Evolutionary conservation across 2,797 vertebrate species (phyloP).

Genomic region (Etheostoma perlongum): DNA sequence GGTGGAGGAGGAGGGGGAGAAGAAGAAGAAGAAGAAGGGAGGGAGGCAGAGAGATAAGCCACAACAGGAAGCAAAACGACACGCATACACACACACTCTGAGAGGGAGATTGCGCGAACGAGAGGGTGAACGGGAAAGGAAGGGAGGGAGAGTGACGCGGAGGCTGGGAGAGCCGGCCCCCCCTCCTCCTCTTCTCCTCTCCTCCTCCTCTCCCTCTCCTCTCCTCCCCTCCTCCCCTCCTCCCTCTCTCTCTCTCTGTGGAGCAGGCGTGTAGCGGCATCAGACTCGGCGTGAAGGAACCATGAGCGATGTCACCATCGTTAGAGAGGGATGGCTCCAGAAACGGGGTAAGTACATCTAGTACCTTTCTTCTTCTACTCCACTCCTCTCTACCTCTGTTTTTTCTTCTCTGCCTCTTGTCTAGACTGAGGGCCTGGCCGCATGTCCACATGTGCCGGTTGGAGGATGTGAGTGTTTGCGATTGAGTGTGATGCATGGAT

Average conservation of each 20-base stretch:
- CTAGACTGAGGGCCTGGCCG: conserved; percentile 75
- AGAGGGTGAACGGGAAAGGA: conserved; percentile 87
- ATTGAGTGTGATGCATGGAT: conserved; percentile 67
- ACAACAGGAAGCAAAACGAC: conserved; percentile 80
- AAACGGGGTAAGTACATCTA: conserved; percentile 94
- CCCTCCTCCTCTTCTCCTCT: conserved; percentile 82
- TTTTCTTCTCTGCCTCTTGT: conserved; percentile 63
- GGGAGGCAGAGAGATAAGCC: conserved; percentile 77
- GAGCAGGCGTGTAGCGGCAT: conserved; percentile 87
- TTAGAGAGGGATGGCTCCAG: conserved; percentile 99
- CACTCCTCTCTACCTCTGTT: conserved; percentile 46
- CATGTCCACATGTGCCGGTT: conserved; percentile 78
- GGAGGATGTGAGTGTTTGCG: conserved; percentile 70
- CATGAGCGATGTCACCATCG: conserved; percentile 99
- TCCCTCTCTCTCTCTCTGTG: conserved; percentile 77
- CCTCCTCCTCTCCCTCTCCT: conserved; percentile 54
- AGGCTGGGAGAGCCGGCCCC: conserved; percentile 83
- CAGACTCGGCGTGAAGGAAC: conserved; percentile 93
- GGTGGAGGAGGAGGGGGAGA: conserved; percentile 67
- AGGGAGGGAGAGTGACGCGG: conserved; percentile 86
- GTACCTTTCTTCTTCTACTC: conserved; percentile 52
- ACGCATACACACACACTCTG: conserved; percentile 50
- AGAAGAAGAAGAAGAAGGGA: conserved; percentile 58
- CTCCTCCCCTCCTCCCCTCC: conserved; percentile 65
- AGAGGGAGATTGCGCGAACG: conserved; percentile 82